Evolutionary conservation across 2,113 vertebrate genomes (phyloP).

Genomic region (Puma concolor): DNA sequence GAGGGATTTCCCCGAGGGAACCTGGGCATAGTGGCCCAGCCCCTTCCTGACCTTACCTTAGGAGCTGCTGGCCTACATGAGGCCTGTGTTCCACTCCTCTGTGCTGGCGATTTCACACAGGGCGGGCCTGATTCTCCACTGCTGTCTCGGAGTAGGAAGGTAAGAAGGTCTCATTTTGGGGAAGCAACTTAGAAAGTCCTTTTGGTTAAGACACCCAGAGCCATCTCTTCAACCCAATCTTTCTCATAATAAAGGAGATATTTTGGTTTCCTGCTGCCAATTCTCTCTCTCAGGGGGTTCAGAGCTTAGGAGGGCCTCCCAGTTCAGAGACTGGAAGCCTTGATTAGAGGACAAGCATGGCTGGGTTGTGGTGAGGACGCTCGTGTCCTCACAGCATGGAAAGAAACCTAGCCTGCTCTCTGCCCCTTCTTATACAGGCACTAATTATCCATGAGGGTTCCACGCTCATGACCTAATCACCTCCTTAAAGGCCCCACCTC

Average conservation of each 20-base stretch:
- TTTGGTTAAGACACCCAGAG: background rate
- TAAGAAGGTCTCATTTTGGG: background rate
- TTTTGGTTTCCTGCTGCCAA: background rate
- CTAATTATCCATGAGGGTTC: background rate
- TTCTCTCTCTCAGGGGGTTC: background rate
- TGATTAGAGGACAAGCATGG: background rate
- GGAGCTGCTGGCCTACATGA: background rate
- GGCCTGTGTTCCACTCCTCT: background rate
- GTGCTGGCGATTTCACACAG: background rate
- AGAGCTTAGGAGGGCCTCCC: background rate
- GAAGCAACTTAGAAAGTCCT: background rate
- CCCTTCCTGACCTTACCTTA: background rate
- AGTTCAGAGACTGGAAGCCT: background rate
- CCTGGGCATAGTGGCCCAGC: too few species aligned
- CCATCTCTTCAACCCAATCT: background rate
- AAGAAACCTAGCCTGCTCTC: background rate
- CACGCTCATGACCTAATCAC: background rate
- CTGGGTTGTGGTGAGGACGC: background rate
- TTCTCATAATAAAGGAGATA: background rate
- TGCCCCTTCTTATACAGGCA: background rate
- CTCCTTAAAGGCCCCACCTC: background rate
- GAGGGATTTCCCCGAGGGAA: background rate
- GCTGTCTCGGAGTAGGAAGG: background rate
- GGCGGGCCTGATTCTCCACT: background rate
- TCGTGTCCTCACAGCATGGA: background rate